Percentiles rank a stretch among this genome's conserved stretches.
These are phyloP conservation scores for Dendroctonus valens DNA, from an alignment of 1,140 invertebrate genomes.

Conservation along the genomic window DNA sequence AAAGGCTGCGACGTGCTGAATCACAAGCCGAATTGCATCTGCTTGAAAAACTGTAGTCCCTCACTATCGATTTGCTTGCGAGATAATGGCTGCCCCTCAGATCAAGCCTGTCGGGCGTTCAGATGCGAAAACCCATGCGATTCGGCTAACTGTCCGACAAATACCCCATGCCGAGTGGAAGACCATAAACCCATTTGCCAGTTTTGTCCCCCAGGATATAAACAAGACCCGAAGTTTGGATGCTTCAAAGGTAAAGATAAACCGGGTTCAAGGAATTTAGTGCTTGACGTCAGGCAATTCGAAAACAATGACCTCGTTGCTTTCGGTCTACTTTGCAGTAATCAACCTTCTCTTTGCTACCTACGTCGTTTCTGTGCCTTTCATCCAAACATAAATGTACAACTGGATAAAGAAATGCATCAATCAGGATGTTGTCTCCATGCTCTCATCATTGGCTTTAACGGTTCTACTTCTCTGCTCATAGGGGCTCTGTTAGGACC, in stretches of 20 bases:
- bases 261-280: slow-evolving; percentile 44
- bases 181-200: slow-evolving; percentile 91
- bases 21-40: slow-evolving; percentile 81
- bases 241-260: slow-evolving; percentile 87
- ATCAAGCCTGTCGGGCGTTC: slow-evolving; percentile 82
- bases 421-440: slow-evolving; percentile 14
- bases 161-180: slow-evolving; percentile 85
- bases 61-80: slow-evolving; percentile 83
- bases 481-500: slow-evolving; percentile 12
- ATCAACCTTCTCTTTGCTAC: slow-evolving; percentile 34
- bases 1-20: slow-evolving; percentile 84
- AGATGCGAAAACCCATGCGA: slow-evolving; percentile 88
- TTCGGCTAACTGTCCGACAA: slow-evolving; percentile 72
- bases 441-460: slow-evolving; percentile 19
- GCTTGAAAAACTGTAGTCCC: slow-evolving; percentile 81
- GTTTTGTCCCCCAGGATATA: slow-evolving; percentile 89
- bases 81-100: slow-evolving; percentile 81
- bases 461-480: background rate
- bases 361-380: slow-evolving; percentile 36
- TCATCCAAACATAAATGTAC: slow-evolving; percentile 22
- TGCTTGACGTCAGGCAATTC: slow-evolving; percentile 14
- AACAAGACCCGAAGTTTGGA: slow-evolving; percentile 84
- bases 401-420: slow-evolving; percentile 26
- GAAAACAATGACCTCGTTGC: slow-evolving; percentile 41
- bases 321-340: slow-evolving; percentile 43